Evolutionary conservation across 2,888 invertebrate species (phyloP), one percentile per base, ranked within the genome.

Genomic region (Tachina fera): DNA sequence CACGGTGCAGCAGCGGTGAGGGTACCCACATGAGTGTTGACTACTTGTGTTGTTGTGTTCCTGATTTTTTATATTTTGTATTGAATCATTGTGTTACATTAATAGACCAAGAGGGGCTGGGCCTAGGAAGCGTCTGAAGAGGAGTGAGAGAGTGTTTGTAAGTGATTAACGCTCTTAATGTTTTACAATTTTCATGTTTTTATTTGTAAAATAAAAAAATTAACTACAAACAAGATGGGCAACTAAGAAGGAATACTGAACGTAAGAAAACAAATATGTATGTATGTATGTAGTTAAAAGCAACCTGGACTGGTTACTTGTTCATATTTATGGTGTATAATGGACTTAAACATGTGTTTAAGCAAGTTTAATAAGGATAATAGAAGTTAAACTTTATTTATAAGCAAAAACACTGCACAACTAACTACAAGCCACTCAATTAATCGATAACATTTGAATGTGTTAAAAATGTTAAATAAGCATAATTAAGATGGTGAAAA

Each of bases 291-390:
- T 31, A 67, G 13, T 74, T 74, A 22, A 68, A 76, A 47, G 31
- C 39, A 77, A 71, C 56, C 39, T 51, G 13, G 63, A 63, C 8
- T 39, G 39, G 67, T 47, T 67, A 56, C 70, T 56, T 45, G 47
- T 56, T 31, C 56, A 61, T 67, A 76, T 81, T 81, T 78, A 77
- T 81, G 68, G 68, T 72, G 61, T 79, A 22, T 76, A 86, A 83
- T 76, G 75, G 63, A 41, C 76, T 56, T 86, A 72, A 86, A 83
- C 86, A 86, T 86, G 86, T 83, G 83, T 86, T 86, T 83, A 83
- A 86, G 76, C 72, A 71, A 67, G 67, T 83, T 83, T 83, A 86
- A 80, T 83, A 83, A 86, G 80, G 76, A 86, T 86, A 86, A 86
- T 86, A 68, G 71, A 86, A 86, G 83, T 72, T 80, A 76, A 86